Percentiles rank a stretch among this genome's conserved stretches.
Conservation (phyloP, 2,888 invertebrate species). For the Cephalotes varians region DNA sequence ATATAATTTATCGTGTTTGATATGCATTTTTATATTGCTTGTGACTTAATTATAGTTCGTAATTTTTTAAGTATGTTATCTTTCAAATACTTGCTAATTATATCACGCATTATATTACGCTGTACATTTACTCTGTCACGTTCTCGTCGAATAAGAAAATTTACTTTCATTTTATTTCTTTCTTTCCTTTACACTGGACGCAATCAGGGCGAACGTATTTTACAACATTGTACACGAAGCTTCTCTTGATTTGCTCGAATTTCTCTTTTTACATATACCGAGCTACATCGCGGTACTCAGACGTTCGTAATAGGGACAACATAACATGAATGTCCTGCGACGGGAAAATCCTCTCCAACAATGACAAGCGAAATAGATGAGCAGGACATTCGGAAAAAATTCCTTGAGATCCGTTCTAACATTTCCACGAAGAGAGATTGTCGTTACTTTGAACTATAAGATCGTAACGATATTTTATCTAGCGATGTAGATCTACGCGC, state of each 20-base stretch:
- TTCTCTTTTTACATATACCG: constrained; percentile 30
- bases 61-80: neutral
- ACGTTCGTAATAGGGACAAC: constrained; percentile 42
- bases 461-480: constrained; percentile 13
- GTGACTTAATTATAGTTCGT: neutral
- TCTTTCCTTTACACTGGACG: neutral
- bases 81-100: neutral
- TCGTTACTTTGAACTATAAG: constrained; percentile 5
- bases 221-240: neutral
- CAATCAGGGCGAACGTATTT: constrained; percentile 31
- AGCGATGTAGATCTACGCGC: neutral
- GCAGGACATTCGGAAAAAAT: constrained; percentile 29
- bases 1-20: constrained; percentile 1
- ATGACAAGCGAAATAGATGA: constrained; percentile 45
- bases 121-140: neutral
- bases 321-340: constrained; percentile 42
- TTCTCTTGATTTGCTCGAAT: constrained; percentile 26
- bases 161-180: constrained; percentile 16
- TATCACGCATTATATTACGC: neutral
- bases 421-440: constrained; percentile 12
- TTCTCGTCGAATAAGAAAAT: constrained; percentile 20
- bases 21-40: neutral
- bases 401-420: constrained; percentile 15
- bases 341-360: constrained; percentile 39
- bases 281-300: constrained; percentile 19